Conservation (phyloP, 2,113 vertebrate genomes). For the Hemibagrus wyckioides region DNA sequence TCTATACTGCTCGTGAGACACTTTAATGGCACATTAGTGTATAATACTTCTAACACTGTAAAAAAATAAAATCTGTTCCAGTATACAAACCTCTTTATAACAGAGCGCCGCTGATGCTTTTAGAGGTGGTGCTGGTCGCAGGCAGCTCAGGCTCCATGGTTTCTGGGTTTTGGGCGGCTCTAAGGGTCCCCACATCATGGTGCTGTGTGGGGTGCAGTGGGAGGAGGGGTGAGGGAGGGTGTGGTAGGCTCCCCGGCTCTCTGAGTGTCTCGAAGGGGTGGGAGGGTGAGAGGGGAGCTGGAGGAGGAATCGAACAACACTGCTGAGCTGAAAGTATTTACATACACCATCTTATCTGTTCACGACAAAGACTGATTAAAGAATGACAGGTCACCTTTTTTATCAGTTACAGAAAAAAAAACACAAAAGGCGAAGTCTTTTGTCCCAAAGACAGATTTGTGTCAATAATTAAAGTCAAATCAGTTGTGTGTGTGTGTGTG, state of each 20-base stretch:
- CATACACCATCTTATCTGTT: background rate
- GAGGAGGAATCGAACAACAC: conserved; percentile 6
- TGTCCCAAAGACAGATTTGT: background rate
- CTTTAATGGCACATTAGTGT: background rate
- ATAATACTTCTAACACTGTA: background rate
- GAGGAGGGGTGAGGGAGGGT: conserved; percentile 87
- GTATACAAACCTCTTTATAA: conserved; percentile 87
- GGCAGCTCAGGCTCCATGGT: conserved; percentile 95
- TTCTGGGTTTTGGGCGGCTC: conserved; percentile 91
- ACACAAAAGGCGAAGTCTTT: background rate
- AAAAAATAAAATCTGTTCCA: background rate
- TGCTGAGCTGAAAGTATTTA: background rate
- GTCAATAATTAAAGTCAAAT: no score
- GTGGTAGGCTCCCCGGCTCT: conserved; percentile 85
- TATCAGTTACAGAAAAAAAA: background rate
- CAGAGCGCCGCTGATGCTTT: conserved; percentile 90
- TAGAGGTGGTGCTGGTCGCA: conserved; percentile 91
- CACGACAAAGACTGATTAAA: background rate
- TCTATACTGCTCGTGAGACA: background rate
- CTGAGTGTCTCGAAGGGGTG: conserved; percentile 86
- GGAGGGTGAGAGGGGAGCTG: conserved; percentile 87
- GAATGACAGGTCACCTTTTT: background rate
- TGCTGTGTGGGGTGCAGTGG: conserved; percentile 75
- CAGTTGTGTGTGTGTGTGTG: background rate
- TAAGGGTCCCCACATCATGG: conserved; percentile 86